These are phyloP conservation scores for Solenopsis fugax DNA, from an alignment of 1,140 invertebrate species.

Conservation along the genomic window DNA sequence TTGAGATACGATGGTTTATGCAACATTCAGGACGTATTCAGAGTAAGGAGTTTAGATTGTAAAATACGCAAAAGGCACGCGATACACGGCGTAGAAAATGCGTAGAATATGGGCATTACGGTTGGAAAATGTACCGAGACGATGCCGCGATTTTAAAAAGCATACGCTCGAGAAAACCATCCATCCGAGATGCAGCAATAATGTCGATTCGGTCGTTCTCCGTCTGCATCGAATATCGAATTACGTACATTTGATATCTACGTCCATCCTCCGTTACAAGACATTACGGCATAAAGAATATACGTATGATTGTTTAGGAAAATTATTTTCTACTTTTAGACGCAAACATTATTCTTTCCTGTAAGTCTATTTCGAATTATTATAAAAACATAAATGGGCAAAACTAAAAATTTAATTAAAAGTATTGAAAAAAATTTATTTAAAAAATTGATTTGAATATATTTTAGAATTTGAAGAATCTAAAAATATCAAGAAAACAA, in stretches of 20 bases:
- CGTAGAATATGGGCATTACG: not conserved
- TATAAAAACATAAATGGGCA: not conserved
- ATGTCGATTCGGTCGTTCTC: slow-evolving; percentile 57
- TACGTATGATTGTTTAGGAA: not conserved
- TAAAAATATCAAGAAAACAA: not conserved
- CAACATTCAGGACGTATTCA: slow-evolving; percentile 55
- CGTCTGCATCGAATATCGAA: slow-evolving; percentile 52
- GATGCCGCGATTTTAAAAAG: slow-evolving; percentile 31
- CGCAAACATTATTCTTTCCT: not conserved
- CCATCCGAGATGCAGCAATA: slow-evolving; percentile 30
- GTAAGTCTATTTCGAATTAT: not conserved
- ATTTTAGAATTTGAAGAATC: not conserved
- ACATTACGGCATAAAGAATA: slow-evolving; percentile 25
- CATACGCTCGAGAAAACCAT: not conserved
- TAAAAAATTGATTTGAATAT: not conserved
- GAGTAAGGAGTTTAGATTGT: slow-evolving; percentile 62
- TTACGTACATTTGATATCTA: slow-evolving; percentile 30
- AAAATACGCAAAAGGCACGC: slow-evolving; percentile 54
- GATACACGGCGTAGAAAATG: not conserved
- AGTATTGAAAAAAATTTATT: not conserved
- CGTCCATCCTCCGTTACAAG: not conserved
- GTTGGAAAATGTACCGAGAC: not conserved
- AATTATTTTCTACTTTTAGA: not conserved
- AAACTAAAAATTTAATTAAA: not conserved
- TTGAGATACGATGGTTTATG: slow-evolving; percentile 39